Evolutionary conservation across 2,888 invertebrate species (phyloP).

Genomic region (Dendrolimus houi): DNA sequence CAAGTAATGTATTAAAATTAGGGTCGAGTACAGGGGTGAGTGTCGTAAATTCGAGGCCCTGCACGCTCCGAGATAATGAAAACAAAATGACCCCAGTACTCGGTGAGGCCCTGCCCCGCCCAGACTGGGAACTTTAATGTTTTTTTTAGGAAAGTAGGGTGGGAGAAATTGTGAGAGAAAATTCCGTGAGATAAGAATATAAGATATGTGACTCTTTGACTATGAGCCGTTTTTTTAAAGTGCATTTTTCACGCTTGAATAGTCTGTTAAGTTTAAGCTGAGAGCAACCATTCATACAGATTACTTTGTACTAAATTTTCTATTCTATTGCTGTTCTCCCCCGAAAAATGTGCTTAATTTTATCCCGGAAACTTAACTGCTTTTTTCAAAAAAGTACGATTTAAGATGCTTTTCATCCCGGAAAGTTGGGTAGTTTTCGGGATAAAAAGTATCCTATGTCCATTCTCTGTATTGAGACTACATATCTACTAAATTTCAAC

Average conservation of each 20-base stretch:
- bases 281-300: no score
- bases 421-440: no score
- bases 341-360: no score
- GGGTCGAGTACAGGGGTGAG: constrained; percentile 20
- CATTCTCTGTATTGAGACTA: no score
- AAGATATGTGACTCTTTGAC: neutral
- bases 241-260: neutral
- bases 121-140: neutral
- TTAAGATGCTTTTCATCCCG: no score
- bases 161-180: neutral
- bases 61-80: constrained; percentile 24
- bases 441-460: no score
- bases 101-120: neutral
- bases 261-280: no score
- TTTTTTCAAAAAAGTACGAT: no score
- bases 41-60: constrained; percentile 21
- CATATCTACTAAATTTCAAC: no score
- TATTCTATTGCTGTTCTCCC: no score
- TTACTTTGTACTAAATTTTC: no score
- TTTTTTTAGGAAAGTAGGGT: neutral
- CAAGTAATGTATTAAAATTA: constrained; percentile 47
- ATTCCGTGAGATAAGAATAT: neutral
- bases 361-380: no score
- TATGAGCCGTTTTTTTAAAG: neutral
- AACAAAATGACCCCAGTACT: constrained; percentile 24